Percentiles rank a stretch among this genome's conserved stretches.
Conservation (phyloP, 1,140 invertebrate species). For the Nylanderia fulva region DNA sequence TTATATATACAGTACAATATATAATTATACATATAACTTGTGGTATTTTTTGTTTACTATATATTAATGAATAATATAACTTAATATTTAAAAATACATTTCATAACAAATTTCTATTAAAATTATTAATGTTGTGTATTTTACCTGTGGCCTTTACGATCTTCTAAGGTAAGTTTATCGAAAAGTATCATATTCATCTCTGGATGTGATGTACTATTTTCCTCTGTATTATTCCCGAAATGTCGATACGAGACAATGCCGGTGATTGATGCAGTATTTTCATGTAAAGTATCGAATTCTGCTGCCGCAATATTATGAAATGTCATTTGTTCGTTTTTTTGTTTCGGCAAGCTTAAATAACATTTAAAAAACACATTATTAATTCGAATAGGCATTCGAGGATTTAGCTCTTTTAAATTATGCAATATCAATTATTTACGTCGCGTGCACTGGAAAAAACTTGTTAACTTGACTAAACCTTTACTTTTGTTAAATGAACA, state of each 20-base stretch:
- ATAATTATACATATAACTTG: not conserved
- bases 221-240: constrained; percentile 60
- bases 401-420: not conserved
- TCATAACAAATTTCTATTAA: not conserved
- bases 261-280: constrained; percentile 62
- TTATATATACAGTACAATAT: not conserved
- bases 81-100: not conserved
- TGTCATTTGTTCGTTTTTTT: constrained; percentile 63
- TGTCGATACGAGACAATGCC: constrained; percentile 74
- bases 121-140: not conserved
- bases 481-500: too few species aligned
- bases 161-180: constrained; percentile 77
- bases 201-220: constrained; percentile 51
- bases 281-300: constrained; percentile 71
- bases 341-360: constrained; percentile 74
- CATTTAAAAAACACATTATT: not conserved
- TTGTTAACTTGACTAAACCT: too few species aligned
- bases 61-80: too few species aligned
- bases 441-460: too few species aligned
- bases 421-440: not conserved
- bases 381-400: not conserved
- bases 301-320: constrained; percentile 80
- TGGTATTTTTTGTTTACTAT: not conserved
- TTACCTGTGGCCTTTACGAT: constrained; percentile 81
- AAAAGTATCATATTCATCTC: constrained; percentile 66